Percentiles rank a stretch among this genome's conserved stretches.
phyloP scores from a whole-genome alignment of 2,113 vertebrate species.

The Proteles cristata region DNA sequence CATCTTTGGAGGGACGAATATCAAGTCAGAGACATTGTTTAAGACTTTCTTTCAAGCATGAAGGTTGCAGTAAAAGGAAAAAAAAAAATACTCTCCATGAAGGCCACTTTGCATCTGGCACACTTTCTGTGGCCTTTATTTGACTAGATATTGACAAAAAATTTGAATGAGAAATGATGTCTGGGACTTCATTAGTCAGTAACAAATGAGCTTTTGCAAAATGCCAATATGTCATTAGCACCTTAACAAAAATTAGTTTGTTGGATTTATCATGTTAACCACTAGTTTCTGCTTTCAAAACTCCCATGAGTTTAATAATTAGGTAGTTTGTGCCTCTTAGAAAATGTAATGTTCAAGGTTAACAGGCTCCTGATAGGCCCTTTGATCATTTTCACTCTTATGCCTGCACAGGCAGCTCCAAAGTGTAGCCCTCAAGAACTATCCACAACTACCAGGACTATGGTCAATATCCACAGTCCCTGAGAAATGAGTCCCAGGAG shows the following conservation, averaged over 20 bases:
- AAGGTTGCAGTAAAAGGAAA: neutral
- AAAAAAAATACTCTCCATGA: neutral
- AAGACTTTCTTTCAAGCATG: neutral
- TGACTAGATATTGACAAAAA: slow-evolving; percentile 23
- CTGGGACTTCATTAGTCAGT: slow-evolving; percentile 40
- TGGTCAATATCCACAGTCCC: neutral
- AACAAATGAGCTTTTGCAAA: slow-evolving; percentile 33
- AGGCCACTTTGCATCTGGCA: neutral
- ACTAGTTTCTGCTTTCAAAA: neutral
- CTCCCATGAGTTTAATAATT: neutral
- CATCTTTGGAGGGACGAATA: neutral
- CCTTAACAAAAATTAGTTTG: slow-evolving; percentile 27
- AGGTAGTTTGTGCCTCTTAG: neutral
- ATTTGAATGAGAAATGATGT: slow-evolving; percentile 46
- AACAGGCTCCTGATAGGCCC: neutral
- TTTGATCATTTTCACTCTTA: neutral
- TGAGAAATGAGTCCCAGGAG: neutral
- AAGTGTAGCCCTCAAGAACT: neutral
- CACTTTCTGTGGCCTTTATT: neutral
- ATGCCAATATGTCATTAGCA: slow-evolving; percentile 41
- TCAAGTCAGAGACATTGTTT: neutral
- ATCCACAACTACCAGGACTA: accelerated
- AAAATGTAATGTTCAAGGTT: neutral
- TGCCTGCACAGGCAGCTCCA: neutral
- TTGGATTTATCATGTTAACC: slow-evolving; percentile 1